Evolutionary conservation across 2,888 invertebrate genomes (phyloP), one percentile per base, ranked within the genome.

Genomic region (Xanthia togata): DNA sequence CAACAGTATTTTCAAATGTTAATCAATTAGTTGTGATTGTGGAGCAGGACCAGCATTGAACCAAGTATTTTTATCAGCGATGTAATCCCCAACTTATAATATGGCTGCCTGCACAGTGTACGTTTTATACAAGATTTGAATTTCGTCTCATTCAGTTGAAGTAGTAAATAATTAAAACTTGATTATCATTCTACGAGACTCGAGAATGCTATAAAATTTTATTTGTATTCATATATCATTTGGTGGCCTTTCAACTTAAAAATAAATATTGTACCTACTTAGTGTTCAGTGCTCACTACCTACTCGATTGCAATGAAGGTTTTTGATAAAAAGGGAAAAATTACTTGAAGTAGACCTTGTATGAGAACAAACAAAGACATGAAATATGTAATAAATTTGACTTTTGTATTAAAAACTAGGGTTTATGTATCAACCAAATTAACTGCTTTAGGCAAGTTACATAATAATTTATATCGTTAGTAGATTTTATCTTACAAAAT

Each of bases 281-380:
- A 79, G 38, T 53, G 38, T 64, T 70, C 26, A 38, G 44, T 26
- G 35, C 26, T 41, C 38, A 64, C 70, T 60, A 64, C 64, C 63
- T 78, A 82, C 70, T 35, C 70, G 80, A 77, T 78, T 83, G 73
- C 44, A 69, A 55, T 72, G 79, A 88, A 86, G 87, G 88, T n/a
- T 84, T 76, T 78, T 84, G 76, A 88, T 81, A 84, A 86, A 87
- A 83, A 78, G 69, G 70, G 63, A 73, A 80, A 83, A 74, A 83
- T 75, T 60, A 55, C 60, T 70, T 74, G 9, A 60, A 26, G 11
- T 35, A 69, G 50, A 75, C 84, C 75, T 82, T 80, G 70, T 74
- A 12, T 14, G 20, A 76, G 47, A 60, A 74, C 35, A 83, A 79
- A 70, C 69, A 84, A 83, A 83, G 59, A 70, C 38, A 75, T 12